Percentiles rank a stretch among this genome's conserved stretches.
Evolutionary conservation across 2,888 invertebrate genomes (phyloP).

Genomic region (Noctua pronuba): DNA sequence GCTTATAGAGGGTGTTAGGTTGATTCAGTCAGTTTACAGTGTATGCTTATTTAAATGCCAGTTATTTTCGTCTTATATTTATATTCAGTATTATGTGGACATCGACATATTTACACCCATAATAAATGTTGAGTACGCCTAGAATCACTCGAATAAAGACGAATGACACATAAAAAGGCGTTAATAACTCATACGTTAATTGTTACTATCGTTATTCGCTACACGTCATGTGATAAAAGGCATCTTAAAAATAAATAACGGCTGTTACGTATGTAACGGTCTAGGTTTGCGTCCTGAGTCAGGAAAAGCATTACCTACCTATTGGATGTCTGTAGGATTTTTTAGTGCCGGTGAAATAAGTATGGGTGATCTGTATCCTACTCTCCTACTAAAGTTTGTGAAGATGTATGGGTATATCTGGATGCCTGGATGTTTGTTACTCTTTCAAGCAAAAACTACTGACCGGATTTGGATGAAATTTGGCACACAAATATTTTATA

Average conservation of each 20-base stretch:
- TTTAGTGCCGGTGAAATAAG: neutral
- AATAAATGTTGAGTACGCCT: slow-evolving; percentile 1
- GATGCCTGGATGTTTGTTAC: too few relatives aligned
- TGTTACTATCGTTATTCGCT: slow-evolving; percentile 25
- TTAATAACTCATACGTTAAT: slow-evolving; percentile 37
- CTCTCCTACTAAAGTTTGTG: too few relatives aligned
- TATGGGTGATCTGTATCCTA: neutral
- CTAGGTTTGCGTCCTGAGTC: too few relatives aligned
- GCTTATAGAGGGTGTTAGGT: neutral
- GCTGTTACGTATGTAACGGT: neutral
- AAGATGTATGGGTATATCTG: too few relatives aligned
- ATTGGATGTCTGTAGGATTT: neutral
- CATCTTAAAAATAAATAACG: neutral
- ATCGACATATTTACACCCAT: neutral
- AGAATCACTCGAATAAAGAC: slow-evolving; percentile 20
- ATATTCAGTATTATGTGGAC: neutral
- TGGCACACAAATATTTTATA: too few relatives aligned
- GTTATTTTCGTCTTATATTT: neutral
- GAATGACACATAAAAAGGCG: slow-evolving; percentile 34
- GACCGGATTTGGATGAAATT: too few relatives aligned
- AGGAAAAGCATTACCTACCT: neutral
- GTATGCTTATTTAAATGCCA: neutral
- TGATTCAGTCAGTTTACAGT: neutral
- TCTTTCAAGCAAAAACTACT: too few relatives aligned
- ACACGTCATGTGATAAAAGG: slow-evolving; percentile 4